These are phyloP conservation scores for Oligia latruncula DNA, from an alignment of 2,888 invertebrate genomes.

Conservation along the genomic window DNA sequence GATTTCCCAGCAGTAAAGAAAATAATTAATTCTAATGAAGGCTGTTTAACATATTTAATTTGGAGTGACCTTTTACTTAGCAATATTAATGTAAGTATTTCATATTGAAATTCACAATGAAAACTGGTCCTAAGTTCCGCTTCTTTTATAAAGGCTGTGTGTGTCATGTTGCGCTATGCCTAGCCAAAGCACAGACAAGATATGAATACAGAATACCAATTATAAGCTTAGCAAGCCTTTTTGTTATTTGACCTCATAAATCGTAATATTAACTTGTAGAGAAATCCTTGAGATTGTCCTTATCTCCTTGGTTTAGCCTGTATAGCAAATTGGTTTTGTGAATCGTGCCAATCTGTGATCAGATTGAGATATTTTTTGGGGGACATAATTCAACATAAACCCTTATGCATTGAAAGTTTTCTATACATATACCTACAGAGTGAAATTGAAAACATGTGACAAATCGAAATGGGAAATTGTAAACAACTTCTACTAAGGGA, in stretches of 20 bases:
- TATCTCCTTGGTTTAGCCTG: conserved; percentile 17
- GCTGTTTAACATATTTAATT: neutral
- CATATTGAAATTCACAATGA: neutral
- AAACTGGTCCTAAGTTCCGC: neutral
- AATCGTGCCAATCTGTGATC: conserved; percentile 27
- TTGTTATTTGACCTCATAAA: conserved; percentile 27
- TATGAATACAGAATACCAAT: conserved; percentile 31
- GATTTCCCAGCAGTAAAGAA: neutral
- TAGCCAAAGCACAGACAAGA: neutral
- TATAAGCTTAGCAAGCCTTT: conserved; percentile 6
- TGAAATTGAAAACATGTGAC: too few species aligned
- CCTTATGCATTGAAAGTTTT: too few species aligned
- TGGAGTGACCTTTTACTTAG: neutral
- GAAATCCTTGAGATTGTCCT: conserved; percentile 14
- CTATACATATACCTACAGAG: too few species aligned
- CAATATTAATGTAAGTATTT: neutral
- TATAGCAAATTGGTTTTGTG: conserved; percentile 37
- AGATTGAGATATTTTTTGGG: neutral
- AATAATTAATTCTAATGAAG: neutral
- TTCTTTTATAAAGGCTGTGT: neutral
- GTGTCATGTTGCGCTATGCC: neutral
- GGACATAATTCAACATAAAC: too few species aligned
- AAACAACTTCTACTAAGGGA: too few species aligned
- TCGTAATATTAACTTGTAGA: conserved; percentile 17
- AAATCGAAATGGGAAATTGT: too few species aligned